A percentile compares a stretch with the other conserved stretches of the same genome.
phyloP scores from a whole-genome alignment of 2,113 vertebrate genomes.

The Scytalopus superciliaris region DNA sequence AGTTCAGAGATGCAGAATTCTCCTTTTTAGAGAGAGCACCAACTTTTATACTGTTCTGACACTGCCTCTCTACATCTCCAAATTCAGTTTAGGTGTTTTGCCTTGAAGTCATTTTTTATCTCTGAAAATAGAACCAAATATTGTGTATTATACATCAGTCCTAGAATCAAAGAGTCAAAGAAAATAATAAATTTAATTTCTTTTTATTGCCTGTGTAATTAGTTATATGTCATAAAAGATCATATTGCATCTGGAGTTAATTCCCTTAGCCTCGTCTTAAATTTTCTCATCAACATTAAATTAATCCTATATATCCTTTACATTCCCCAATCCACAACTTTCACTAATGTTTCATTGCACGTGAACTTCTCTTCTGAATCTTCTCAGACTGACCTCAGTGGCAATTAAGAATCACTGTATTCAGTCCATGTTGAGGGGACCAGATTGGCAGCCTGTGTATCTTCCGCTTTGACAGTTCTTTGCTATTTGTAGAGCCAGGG shows the following conservation, averaged over 20 bases:
- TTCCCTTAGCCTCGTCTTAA: conserved; percentile 12
- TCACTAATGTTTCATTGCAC: not conserved
- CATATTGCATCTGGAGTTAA: conserved; percentile 48
- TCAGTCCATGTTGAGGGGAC: not conserved
- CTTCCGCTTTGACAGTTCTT: not conserved
- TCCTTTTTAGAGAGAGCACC: not conserved
- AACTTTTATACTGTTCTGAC: not conserved
- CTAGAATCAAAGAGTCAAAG: not conserved
- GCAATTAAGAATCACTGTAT: not conserved
- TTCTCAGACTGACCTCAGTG: not conserved
- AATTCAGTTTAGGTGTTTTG: not conserved
- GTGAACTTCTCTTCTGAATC: not conserved
- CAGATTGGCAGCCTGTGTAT: not conserved
- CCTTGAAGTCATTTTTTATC: not conserved
- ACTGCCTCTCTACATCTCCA: not conserved
- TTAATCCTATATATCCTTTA: conserved; percentile 44
- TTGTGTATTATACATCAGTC: not conserved
- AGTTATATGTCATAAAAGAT: conserved; percentile 60
- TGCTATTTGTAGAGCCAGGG: not conserved
- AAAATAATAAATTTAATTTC: conserved; percentile 48
- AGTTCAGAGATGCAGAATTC: not conserved
- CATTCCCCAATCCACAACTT: not conserved
- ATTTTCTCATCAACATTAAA: conserved; percentile 48
- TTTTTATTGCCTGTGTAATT: conserved; percentile 57
- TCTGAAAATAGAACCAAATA: not conserved